phyloP scores from a whole-genome alignment of 2,113 vertebrate genomes.

The Hemibagrus wyckioides region DNA sequence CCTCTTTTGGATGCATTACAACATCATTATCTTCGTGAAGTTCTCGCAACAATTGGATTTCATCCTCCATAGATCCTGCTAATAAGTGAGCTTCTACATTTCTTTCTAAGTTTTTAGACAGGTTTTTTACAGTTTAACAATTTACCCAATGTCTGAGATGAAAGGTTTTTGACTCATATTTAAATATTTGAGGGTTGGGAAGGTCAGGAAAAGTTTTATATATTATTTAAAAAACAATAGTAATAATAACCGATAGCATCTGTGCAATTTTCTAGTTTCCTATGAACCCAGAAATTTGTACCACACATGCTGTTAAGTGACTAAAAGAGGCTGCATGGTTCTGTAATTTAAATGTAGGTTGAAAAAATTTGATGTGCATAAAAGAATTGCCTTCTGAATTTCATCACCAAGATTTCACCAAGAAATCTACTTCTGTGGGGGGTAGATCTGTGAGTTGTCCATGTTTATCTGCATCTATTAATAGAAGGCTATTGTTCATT shows the following conservation, averaged over 20 bases:
- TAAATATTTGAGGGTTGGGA: neutral
- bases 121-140: neutral
- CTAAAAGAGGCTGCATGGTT: neutral
- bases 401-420: no score
- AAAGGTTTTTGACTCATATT: neutral
- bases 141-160: no score
- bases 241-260: neutral
- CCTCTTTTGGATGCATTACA: conserved; percentile 83
- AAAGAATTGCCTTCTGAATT: no score
- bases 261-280: neutral
- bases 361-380: no score
- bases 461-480: no score
- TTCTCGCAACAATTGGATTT: conserved; percentile 62
- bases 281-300: neutral
- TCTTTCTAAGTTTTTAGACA: neutral
- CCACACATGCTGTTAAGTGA: neutral
- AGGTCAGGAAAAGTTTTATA: neutral
- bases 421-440: no score
- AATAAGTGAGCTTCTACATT: neutral
- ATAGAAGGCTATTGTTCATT: no score
- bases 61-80: neutral
- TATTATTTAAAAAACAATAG: neutral
- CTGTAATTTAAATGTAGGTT: neutral
- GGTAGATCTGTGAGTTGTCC: no score
- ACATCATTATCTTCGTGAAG: conserved; percentile 62